Conservation (phyloP, 2,888 invertebrate genomes). For the Cabera pusaria region DNA sequence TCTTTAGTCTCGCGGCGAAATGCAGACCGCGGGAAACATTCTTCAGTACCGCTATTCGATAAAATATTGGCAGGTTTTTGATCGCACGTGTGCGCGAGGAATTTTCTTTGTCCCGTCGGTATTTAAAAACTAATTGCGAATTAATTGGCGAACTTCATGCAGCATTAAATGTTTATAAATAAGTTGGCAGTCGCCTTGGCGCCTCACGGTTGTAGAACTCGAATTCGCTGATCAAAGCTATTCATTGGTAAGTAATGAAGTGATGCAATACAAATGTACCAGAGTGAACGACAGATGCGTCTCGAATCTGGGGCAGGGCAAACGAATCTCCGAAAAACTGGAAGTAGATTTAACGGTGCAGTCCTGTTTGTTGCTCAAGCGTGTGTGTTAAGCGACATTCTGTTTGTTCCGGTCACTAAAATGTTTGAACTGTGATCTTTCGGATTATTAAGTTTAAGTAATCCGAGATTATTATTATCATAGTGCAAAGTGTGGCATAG, state of each 20-base stretch:
- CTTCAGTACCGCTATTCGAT: conserved; percentile 52
- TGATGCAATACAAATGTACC: conserved; percentile 29
- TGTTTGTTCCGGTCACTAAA: conserved; percentile 45
- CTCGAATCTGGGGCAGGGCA: conserved; percentile 50
- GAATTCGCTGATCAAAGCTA: conserved; percentile 24
- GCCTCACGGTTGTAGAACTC: conserved; percentile 20
- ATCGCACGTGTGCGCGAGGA: conserved; percentile 41
- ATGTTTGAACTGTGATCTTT: conserved; percentile 31
- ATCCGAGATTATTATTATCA: conserved; percentile 21
- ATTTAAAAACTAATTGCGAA: conserved; percentile 26
- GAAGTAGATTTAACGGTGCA: conserved; percentile 57
- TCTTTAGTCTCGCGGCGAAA: conserved; percentile 48
- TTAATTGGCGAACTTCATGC: conserved; percentile 15
- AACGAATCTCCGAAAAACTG: conserved; percentile 51
- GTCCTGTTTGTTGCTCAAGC: conserved; percentile 42
- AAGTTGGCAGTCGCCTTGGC: conserved; percentile 17
- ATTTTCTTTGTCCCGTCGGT: conserved; percentile 50
- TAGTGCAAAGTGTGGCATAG: conserved; percentile 18
- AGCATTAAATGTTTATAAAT: conserved; percentile 15
- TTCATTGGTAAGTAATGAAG: conserved; percentile 21
- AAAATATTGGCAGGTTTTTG: conserved; percentile 53
- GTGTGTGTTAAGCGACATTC: conserved; percentile 28
- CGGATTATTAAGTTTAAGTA: conserved; percentile 25
- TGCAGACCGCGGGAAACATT: conserved; percentile 46
- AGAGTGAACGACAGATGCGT: conserved; percentile 34